Percentiles rank a stretch among this genome's conserved stretches.
Conservation (phyloP, 2,888 invertebrate species). For the Himalopsyche japonica region DNA sequence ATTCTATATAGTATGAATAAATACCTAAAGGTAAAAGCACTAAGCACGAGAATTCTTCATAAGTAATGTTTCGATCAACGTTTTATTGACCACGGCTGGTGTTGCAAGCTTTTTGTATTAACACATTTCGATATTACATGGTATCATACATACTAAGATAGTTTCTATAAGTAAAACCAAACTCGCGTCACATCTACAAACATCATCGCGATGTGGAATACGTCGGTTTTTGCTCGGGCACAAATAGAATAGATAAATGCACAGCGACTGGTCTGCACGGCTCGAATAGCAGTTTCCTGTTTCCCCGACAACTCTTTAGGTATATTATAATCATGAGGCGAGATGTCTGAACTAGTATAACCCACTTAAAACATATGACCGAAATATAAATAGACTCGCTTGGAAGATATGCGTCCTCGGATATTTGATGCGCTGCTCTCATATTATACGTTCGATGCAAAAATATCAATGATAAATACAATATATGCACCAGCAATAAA, state of each 20-base stretch:
- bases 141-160: neutral
- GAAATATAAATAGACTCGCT: constrained; percentile 11
- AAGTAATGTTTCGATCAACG: no score
- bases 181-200: neutral
- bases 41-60: no score
- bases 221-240: neutral
- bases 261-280: neutral
- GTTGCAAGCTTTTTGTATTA: no score
- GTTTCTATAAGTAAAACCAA: neutral
- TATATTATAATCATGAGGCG: neutral
- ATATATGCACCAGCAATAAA: no score
- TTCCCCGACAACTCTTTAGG: neutral
- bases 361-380: constrained; percentile 20
- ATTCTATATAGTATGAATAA: no score
- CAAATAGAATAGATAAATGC: neutral
- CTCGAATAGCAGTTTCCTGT: neutral
- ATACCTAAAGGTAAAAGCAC: no score
- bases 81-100: no score
- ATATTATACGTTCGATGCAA: no score
- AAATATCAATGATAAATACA: no score
- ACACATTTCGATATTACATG: neutral
- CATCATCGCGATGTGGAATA: neutral
- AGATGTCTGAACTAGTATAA: constrained; percentile 11
- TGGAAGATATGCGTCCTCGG: neutral
- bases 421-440: no score